These are phyloP conservation scores for Ondatra zibethicus DNA, from an alignment of 2,113 vertebrate species.

Conservation along the genomic window DNA sequence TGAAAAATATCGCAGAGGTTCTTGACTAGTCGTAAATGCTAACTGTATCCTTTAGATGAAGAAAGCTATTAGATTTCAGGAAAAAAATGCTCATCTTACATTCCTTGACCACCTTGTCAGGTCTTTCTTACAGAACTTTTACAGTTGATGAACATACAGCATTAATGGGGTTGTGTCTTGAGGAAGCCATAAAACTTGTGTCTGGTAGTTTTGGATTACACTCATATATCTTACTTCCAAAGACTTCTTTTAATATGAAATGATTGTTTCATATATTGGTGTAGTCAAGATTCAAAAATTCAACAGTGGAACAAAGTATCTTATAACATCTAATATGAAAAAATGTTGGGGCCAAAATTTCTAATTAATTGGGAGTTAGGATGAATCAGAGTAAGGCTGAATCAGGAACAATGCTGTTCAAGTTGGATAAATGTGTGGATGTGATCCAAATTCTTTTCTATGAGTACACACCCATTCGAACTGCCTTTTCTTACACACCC, in stretches of 20 bases:
- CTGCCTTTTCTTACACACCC: not conserved
- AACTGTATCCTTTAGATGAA: not conserved
- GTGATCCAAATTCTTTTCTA: not conserved
- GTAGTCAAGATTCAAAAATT: not conserved
- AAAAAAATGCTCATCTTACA: not conserved
- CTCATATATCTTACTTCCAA: not conserved
- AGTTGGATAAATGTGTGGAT: not conserved
- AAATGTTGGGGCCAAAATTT: not conserved
- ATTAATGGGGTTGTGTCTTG: not conserved
- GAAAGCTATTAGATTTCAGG: constrained; percentile 16
- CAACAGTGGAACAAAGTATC: not conserved
- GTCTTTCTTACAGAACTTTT: constrained; percentile 36
- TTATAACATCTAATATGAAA: constrained; percentile 13
- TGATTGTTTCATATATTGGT: not conserved
- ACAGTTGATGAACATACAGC: not conserved
- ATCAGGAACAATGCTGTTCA: not conserved
- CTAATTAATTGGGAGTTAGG: not conserved
- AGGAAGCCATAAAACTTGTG: not conserved
- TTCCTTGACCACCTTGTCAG: not conserved
- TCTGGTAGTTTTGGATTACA: not conserved
- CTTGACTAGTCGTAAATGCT: not conserved
- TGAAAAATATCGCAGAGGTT: not conserved
- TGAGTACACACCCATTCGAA: not conserved
- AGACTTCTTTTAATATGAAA: not conserved
- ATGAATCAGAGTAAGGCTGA: not conserved